A percentile compares a stretch with the other conserved stretches of the same genome.
Conservation (phyloP, 2,797 vertebrate species). For the Gallinago nigripennis region DNA sequence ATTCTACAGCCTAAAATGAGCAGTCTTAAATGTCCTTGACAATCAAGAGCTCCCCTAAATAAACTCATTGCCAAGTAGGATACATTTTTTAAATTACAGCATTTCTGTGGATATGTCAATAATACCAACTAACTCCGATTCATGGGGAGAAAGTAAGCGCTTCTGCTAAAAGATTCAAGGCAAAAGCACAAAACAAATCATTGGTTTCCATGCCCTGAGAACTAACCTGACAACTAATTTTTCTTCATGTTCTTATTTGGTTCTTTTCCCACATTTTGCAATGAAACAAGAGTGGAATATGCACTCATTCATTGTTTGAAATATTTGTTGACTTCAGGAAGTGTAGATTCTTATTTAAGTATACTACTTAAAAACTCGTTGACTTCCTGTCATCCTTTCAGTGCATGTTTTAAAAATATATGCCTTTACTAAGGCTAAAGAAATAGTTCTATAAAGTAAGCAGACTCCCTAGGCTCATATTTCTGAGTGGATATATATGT, state of each 20-base stretch:
- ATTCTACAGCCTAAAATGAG: background rate
- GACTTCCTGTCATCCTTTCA: constrained; percentile 12
- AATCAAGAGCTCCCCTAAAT: background rate
- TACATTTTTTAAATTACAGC: background rate
- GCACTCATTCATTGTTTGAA: constrained; percentile 28
- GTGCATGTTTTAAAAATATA: background rate
- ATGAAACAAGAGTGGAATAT: background rate
- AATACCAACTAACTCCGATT: background rate
- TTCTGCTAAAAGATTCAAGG: constrained; percentile 21
- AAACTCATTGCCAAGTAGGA: background rate
- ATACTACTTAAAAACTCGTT: constrained; percentile 24
- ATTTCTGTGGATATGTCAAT: constrained; percentile 9
- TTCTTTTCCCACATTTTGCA: background rate
- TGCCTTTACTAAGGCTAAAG: background rate
- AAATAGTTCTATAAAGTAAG: background rate
- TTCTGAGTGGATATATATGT: background rate
- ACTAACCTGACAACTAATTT: constrained; percentile 38
- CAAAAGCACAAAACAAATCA: constrained; percentile 10
- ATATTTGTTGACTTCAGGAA: constrained; percentile 39
- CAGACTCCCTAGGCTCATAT: background rate
- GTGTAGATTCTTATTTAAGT: constrained; percentile 40
- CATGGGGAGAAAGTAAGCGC: background rate
- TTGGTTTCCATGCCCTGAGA: constrained; percentile 25
- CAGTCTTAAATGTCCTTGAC: background rate
- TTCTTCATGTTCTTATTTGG: constrained; percentile 22